Percentiles rank a stretch among this genome's conserved stretches.
Conservation (phyloP, 2,797 vertebrate genomes). For the Takifugu rubripes region DNA sequence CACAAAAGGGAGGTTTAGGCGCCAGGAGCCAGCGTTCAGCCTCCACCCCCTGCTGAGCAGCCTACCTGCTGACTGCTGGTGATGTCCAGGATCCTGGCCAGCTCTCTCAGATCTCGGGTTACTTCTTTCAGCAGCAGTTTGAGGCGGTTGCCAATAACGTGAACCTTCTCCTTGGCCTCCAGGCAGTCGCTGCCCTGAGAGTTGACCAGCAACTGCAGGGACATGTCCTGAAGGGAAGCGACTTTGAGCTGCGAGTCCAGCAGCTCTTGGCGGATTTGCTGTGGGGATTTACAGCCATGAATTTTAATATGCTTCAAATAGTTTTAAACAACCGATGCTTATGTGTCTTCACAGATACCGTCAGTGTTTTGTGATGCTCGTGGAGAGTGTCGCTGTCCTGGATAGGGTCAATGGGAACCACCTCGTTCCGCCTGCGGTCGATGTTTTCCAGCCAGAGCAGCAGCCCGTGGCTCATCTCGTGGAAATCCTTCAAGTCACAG, state of each 20-base stretch:
- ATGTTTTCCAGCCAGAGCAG: conserved; percentile 98
- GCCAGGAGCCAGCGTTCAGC: too few species aligned
- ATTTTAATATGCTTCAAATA: neutral
- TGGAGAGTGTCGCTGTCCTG: conserved; percentile 83
- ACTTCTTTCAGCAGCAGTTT: conserved; percentile 93
- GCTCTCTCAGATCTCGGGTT: conserved; percentile 84
- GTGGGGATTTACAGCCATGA: neutral
- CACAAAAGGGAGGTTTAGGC: neutral
- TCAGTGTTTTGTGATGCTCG: conserved; percentile 85
- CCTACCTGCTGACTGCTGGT: conserved; percentile 86
- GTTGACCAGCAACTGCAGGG: conserved; percentile 86
- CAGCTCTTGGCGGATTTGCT: conserved; percentile 94
- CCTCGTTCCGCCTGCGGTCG: conserved; percentile 92
- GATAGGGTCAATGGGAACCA: conserved; percentile 84
- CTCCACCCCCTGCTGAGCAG: too few species aligned
- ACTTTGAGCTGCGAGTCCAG: conserved; percentile 90
- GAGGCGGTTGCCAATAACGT: conserved; percentile 95
- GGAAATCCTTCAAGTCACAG: conserved; percentile 83
- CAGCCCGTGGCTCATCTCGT: conserved; percentile 94
- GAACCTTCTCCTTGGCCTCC: conserved; percentile 97
- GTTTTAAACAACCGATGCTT: neutral
- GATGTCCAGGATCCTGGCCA: conserved; percentile 87
- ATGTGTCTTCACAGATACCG: conserved; percentile 70
- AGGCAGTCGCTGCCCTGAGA: conserved; percentile 89
- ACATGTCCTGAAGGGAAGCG: conserved; percentile 91